phyloP scores from a whole-genome alignment of 1,140 invertebrate species.

The Sesamia nonagrioides region DNA sequence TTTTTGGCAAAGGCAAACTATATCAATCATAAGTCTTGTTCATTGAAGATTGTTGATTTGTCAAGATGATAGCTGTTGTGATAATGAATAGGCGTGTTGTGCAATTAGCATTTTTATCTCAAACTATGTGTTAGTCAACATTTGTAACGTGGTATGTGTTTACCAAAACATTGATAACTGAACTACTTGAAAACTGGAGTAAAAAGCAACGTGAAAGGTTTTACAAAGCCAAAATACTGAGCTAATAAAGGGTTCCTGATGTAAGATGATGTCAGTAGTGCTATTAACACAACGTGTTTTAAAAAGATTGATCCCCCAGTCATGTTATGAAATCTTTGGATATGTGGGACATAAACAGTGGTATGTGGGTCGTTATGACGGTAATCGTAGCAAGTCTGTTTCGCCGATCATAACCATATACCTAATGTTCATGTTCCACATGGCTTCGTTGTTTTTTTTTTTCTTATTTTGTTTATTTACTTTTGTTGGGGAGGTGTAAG shows the following conservation, averaged over 20 bases:
- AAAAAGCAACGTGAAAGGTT: no score
- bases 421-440: slow-evolving; percentile 25
- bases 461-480: slow-evolving; percentile 31
- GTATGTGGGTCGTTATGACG: slow-evolving; percentile 66
- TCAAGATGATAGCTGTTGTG: no score
- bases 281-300: slow-evolving; percentile 24
- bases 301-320: slow-evolving; percentile 20
- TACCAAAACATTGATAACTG: no score
- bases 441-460: slow-evolving; percentile 30
- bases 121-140: slow-evolving; percentile 1
- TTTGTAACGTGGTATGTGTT: neutral
- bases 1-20: slow-evolving; percentile 5
- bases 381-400: slow-evolving; percentile 42
- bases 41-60: neutral
- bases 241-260: no score
- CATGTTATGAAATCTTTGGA: slow-evolving; percentile 67
- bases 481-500: neutral
- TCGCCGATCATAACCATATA: slow-evolving; percentile 51
- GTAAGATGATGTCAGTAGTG: neutral
- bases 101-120: neutral
- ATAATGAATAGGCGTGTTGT: no score
- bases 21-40: neutral
- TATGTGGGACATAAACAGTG: slow-evolving; percentile 76
- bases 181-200: no score
- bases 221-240: neutral